These are phyloP conservation scores for Cosmopolites sordidus DNA, from an alignment of 2,888 invertebrate species.

Conservation along the genomic window DNA sequence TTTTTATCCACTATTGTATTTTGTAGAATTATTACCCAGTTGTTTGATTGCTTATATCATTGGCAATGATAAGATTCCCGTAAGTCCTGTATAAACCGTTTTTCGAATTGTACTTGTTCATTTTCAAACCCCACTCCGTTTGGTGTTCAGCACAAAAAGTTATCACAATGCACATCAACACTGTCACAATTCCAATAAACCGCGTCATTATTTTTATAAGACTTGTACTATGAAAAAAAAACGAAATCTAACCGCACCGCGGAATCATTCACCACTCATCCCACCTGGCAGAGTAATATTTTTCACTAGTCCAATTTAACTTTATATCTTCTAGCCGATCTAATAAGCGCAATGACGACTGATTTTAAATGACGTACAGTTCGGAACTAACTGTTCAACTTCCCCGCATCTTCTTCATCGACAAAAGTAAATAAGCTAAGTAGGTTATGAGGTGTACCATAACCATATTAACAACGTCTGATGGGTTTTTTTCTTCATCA, in stretches of 20 bases:
- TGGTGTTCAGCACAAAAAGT: not conserved
- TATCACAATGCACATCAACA: not conserved
- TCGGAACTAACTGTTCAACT: slow-evolving; percentile 19
- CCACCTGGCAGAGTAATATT: too few species aligned
- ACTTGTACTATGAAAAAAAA: too few species aligned
- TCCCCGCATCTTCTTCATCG: slow-evolving; percentile 14
- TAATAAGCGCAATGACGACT: too few species aligned
- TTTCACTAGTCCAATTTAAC: too few species aligned
- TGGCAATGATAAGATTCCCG: slow-evolving; percentile 19
- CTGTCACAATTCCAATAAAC: too few species aligned
- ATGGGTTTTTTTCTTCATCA: not conserved
- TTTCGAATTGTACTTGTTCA: not conserved
- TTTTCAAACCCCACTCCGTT: not conserved
- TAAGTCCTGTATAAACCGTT: slow-evolving; percentile 14
- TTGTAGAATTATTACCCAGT: too few species aligned
- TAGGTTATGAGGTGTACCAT: slow-evolving; percentile 18
- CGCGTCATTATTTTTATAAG: too few species aligned
- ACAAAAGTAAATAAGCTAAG: slow-evolving; percentile 22
- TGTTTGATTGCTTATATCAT: not conserved
- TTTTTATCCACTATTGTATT: too few species aligned
- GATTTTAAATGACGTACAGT: not conserved
- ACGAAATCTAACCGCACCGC: too few species aligned
- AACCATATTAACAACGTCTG: not conserved
- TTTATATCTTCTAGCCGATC: too few species aligned
- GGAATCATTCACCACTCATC: too few species aligned